Evolutionary conservation across 2,888 invertebrate species (phyloP).

Genomic region (Drosophila pseudotakahashii): DNA sequence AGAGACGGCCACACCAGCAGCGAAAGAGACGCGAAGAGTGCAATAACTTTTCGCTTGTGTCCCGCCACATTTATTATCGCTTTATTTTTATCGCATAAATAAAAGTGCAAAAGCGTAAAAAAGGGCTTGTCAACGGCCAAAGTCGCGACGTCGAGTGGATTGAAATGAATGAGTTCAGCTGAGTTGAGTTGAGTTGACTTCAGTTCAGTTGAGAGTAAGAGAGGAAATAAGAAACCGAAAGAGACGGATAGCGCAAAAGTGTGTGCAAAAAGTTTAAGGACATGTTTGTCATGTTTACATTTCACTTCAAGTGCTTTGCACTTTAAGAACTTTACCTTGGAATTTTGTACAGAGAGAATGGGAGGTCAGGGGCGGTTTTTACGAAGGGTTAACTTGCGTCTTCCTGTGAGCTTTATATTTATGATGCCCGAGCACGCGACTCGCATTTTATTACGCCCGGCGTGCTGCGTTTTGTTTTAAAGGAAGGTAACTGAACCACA

Average conservation of each 20-base stretch:
- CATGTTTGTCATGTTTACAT: slow-evolving; percentile 57
- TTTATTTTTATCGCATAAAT: slow-evolving; percentile 80
- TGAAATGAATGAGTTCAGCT: slow-evolving; percentile 31
- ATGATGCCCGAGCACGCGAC: slow-evolving; percentile 73
- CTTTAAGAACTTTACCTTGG: slow-evolving; percentile 46
- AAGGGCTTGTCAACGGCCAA: slow-evolving; percentile 71
- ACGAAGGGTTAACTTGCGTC: slow-evolving; percentile 43
- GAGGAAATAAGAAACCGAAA: background rate
- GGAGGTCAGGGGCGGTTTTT: slow-evolving; percentile 48
- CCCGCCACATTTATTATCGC: slow-evolving; percentile 74
- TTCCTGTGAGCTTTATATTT: slow-evolving; percentile 61
- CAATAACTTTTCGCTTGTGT: slow-evolving; percentile 73
- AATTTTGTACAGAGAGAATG: background rate
- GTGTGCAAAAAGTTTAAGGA: slow-evolving; percentile 69
- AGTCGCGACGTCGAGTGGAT: slow-evolving; percentile 36
- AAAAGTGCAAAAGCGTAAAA: slow-evolving; percentile 65
- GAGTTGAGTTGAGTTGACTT: background rate
- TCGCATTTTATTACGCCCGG: slow-evolving; percentile 57
- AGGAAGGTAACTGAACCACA: slow-evolving; percentile 15
- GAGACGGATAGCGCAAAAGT: slow-evolving; percentile 24
- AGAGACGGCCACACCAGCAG: slow-evolving; percentile 7
- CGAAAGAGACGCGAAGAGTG: slow-evolving; percentile 48
- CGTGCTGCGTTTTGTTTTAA: slow-evolving; percentile 32
- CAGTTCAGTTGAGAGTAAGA: background rate
- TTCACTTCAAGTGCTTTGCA: slow-evolving; percentile 48